Evolutionary conservation across 1,140 invertebrate genomes (phyloP).

Genomic region (Drosophila santomea): DNA sequence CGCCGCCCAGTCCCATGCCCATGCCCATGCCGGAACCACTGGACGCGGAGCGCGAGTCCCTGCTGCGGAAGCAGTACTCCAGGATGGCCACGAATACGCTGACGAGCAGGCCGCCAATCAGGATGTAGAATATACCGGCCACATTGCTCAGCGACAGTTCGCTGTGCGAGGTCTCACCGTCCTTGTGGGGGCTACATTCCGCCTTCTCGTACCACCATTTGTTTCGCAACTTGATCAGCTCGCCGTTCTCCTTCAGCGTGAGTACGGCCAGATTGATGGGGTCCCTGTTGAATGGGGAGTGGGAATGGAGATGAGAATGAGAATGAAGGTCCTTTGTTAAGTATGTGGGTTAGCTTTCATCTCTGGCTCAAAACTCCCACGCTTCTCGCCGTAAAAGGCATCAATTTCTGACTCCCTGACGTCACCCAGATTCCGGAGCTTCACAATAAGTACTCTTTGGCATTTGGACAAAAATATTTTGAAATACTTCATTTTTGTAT

Average conservation of each 20-base stretch:
- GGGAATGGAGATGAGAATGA: not conserved
- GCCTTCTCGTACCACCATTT: conserved; percentile 97
- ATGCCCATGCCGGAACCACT: conserved; percentile 46
- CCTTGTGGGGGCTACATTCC: conserved; percentile 89
- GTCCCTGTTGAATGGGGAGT: conserved; percentile 87
- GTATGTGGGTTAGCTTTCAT: conserved; percentile 42
- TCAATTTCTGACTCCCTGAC: conserved; percentile 28
- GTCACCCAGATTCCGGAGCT: not conserved
- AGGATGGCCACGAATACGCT: conserved; percentile 95
- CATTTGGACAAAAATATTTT: not conserved
- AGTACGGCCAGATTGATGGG: conserved; percentile 96
- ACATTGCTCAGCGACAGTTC: conserved; percentile 98
- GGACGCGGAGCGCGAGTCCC: conserved; percentile 76
- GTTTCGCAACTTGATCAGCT: conserved; percentile 94
- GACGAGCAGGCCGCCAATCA: conserved; percentile 95
- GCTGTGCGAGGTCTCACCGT: conserved; percentile 90
- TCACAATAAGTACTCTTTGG: not conserved
- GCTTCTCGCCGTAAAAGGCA: conserved; percentile 18
- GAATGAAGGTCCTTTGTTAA: conserved; percentile 30
- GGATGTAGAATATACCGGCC: conserved; percentile 99
- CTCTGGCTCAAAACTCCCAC: not conserved
- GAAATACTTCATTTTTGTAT: too few relatives aligned
- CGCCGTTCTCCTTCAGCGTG: conserved; percentile 95
- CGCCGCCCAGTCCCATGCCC: conserved; percentile 85
- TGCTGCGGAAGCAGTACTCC: conserved; percentile 96